phyloP scores from a whole-genome alignment of 2,888 invertebrate species.

The Nephrotoma guestfalica region DNA sequence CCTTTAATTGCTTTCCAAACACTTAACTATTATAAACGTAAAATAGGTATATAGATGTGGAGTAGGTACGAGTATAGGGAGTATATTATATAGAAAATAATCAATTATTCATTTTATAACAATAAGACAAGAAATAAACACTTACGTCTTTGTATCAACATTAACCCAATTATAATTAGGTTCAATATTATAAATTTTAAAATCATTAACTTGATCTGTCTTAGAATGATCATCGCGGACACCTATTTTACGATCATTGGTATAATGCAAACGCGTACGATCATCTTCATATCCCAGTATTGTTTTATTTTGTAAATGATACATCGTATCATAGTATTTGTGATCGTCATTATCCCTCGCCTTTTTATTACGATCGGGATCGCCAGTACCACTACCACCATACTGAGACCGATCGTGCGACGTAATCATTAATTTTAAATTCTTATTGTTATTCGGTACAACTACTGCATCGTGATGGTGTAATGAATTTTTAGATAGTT shows the following conservation, averaged over 20 bases:
- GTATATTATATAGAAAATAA: background rate
- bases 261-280: background rate
- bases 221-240: background rate
- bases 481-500: background rate
- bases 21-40: background rate
- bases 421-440: background rate
- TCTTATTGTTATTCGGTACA: background rate
- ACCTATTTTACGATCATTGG: background rate
- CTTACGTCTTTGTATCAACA: background rate
- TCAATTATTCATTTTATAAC: background rate
- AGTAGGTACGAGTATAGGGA: background rate
- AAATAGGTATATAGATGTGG: background rate
- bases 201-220: background rate
- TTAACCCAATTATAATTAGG: background rate
- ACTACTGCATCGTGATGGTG: background rate
- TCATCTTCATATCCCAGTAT: background rate
- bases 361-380: background rate
- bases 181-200: background rate
- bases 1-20: background rate
- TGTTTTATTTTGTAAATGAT: background rate
- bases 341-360: background rate
- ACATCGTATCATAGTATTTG: background rate
- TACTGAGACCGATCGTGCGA: background rate
- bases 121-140: background rate
- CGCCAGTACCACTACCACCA: background rate